These are phyloP conservation scores for Stenoptilia bipunctidactyla DNA, from an alignment of 2,888 invertebrate genomes.

Conservation along the genomic window DNA sequence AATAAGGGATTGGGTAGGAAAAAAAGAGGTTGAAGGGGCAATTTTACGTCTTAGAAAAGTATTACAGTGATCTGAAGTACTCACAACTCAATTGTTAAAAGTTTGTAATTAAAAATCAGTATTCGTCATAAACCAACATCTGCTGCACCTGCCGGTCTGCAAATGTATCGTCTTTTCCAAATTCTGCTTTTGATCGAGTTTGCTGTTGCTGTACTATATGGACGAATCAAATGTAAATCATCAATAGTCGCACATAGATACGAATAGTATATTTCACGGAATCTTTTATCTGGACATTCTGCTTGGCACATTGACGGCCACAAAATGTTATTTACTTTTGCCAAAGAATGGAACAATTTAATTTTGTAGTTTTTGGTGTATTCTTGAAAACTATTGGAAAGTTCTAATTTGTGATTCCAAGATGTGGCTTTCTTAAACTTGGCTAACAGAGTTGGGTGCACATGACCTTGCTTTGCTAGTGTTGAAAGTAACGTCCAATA, in stretches of 20 bases:
- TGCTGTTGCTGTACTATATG: conserved; percentile 32
- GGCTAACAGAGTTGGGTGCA: conserved; percentile 27
- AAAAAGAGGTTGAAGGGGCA: too few relatives aligned
- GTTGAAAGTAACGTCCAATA: conserved; percentile 36
- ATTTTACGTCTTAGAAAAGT: too few relatives aligned
- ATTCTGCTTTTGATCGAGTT: conserved; percentile 25
- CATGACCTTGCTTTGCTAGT: conserved; percentile 30
- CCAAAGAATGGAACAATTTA: conserved; percentile 34
- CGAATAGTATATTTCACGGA: conserved; percentile 53
- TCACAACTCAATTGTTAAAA: too few relatives aligned
- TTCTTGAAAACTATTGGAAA: conserved; percentile 34
- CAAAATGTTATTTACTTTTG: conserved; percentile 36
- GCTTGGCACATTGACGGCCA: conserved; percentile 55
- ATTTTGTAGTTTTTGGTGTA: conserved; percentile 31
- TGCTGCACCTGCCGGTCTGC: conserved; percentile 15
- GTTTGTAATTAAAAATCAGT: too few relatives aligned
- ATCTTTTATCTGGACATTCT: conserved; percentile 49
- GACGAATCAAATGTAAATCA: conserved; percentile 40
- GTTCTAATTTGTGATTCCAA: conserved; percentile 37
- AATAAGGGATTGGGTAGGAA: too few relatives aligned
- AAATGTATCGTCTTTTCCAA: conserved; percentile 30
- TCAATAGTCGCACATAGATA: conserved; percentile 34
- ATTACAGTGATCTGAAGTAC: too few relatives aligned
- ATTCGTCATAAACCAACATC: conserved; percentile 8
- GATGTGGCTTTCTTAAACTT: conserved; percentile 27